Evolutionary conservation across 1,140 invertebrate genomes (phyloP).

Genomic region (Ridgeia piscesae): DNA sequence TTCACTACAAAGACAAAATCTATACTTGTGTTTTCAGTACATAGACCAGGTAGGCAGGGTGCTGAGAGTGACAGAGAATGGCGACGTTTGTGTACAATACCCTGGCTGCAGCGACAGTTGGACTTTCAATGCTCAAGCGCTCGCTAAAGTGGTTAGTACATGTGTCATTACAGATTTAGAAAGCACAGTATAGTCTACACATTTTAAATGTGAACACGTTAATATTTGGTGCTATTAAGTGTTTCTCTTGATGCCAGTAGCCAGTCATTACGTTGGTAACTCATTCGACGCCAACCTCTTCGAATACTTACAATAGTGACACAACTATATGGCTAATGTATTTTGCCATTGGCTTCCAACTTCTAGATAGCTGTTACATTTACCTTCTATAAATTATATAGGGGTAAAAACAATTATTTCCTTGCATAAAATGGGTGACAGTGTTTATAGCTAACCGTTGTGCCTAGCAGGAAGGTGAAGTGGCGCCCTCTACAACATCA

Average conservation of each 20-base stretch:
- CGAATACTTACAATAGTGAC: not conserved
- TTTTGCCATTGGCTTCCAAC: not conserved
- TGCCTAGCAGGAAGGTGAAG: not conserved
- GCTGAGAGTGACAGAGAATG: constrained; percentile 85
- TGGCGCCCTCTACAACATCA: not conserved
- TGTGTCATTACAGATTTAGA: not conserved
- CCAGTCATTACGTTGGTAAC: too few relatives aligned
- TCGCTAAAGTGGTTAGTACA: constrained; percentile 66
- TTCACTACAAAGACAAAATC: not conserved
- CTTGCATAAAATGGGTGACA: not conserved
- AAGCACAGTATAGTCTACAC: too few relatives aligned
- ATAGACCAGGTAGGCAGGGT: constrained; percentile 79
- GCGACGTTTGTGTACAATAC: constrained; percentile 86
- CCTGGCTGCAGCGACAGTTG: constrained; percentile 81
- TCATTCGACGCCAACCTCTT: not conserved
- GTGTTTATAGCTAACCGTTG: not conserved
- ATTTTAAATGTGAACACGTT: too few relatives aligned
- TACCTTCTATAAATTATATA: not conserved
- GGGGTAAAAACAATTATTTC: not conserved
- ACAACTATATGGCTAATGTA: not conserved
- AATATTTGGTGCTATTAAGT: too few relatives aligned
- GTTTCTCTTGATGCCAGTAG: not conserved
- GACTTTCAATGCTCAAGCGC: constrained; percentile 85
- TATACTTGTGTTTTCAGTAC: constrained; percentile 58
- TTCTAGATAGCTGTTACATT: not conserved